Conservation (phyloP, 2,113 vertebrate species). For the Zosterops japonicus region DNA sequence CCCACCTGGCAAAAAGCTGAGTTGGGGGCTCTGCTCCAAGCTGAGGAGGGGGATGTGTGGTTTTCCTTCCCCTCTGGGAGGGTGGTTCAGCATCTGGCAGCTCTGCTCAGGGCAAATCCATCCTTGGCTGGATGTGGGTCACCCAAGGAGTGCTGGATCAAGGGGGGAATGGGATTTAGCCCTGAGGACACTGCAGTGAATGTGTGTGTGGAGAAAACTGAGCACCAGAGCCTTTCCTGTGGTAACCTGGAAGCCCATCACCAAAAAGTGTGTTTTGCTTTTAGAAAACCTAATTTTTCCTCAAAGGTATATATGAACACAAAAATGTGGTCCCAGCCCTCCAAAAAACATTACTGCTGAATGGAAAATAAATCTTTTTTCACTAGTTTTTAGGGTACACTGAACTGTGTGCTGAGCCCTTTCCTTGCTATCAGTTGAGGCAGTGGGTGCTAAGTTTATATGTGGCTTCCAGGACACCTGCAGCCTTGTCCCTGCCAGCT, state of each 20-base stretch:
- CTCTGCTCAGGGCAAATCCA: neutral
- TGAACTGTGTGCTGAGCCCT: neutral
- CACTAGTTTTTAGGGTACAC: neutral
- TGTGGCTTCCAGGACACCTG: neutral
- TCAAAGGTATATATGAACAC: neutral
- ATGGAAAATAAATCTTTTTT: neutral
- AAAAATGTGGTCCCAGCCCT: neutral
- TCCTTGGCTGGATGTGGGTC: neutral
- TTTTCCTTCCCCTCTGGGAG: neutral
- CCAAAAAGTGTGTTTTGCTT: neutral
- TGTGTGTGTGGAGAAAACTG: neutral
- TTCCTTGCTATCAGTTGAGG: neutral
- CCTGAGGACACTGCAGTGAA: neutral
- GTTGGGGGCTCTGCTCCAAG: neutral
- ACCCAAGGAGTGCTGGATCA: rapidly evolving
- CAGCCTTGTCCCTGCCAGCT: neutral
- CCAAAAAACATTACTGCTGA: neutral
- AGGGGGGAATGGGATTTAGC: neutral
- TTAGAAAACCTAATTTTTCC: neutral
- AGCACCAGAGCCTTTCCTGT: neutral
- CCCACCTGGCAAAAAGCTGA: neutral
- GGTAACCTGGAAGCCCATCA: neutral
- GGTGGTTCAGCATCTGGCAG: neutral
- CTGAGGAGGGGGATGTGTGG: neutral
- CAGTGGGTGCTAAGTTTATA: neutral